Base-by-base conservation (phyloP, 1,140 invertebrate species). In the Sitodiplosis mosellana region DNA sequence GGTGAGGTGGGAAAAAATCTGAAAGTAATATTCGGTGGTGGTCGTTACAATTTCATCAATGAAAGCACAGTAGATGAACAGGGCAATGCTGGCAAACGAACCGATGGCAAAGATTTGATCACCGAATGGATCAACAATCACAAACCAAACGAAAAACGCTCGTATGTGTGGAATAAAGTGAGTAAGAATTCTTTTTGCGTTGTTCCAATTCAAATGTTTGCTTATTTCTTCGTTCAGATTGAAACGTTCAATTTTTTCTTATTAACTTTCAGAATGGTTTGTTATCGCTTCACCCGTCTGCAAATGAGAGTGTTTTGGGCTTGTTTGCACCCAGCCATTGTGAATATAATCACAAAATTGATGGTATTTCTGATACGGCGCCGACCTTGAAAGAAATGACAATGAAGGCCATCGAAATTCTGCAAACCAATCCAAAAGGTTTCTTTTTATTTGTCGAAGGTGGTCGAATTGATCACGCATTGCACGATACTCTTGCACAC, bases 391-490 rank as follows among this genome's bases (percentile, higher is more conserved):
- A 77, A 0, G 85, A 92, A 57, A 84, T 94, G 74, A 86, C 85
- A 1, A 72, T 77, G 51, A 77, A 78, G 11, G 88, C 89, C 1
- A 76, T 94, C 27, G 71, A 76, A 44, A 75, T 89, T 41, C 70
- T 94, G 7, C 70, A 71, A 22, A 80, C 80, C 53, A 87, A 86
- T 62, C 66, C 77, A 11, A 76, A 82, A 41, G 89, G 89, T 21
- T 93, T 79, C 63, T 88, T 93, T 59, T 65, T 93, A 12, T 81
- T 93, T 55, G 82, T 93, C 5, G 89, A 93, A 75, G 87, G 85
- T 50, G 84, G 83, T 2, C 71, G 80, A 55, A 90, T 89, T 49
- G 85, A 89, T 56, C 81, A 84, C 57, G 85, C 82, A 3, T 85
- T 89, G 63, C 86, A 89, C 54, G 78, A 78, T 54, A 83, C 81